Base-by-base conservation (phyloP, 2,888 invertebrate genomes). In the Andrena marginata region DNA sequence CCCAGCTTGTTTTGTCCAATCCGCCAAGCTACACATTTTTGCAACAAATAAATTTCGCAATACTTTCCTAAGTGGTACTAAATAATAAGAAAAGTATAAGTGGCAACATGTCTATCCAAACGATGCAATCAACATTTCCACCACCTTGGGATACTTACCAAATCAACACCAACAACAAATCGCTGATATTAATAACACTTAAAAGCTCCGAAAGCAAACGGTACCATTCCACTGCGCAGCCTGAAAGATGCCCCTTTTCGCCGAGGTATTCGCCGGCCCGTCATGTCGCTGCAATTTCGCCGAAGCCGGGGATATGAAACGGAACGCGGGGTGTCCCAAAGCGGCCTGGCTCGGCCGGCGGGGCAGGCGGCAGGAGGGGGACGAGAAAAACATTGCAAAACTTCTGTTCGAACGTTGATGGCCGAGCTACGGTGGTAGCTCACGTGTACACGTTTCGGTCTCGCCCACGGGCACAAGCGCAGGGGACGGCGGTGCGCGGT, bases 341-440 rank as follows among this genome's bases (percentile, higher is more conserved):
- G 42, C 42, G 42, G 42, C 13, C 3, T 1, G 42, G 42, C 42
- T 42, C 16, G 42, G 42, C 42, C 23, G 16, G 33, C 1, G 29
- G 20, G 31, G 31, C 1, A 0, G 31, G 1, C 31, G 5, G 31
- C 6, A 29, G 31, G 31, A 1, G 7, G 6, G 56, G 42, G 26
- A 74, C 42, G 64, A 63, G 62, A 82, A 74, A 72, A 78, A 75
- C 59, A 65, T 81, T 82, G 70, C 72, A 77, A 85, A 82, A 85
- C 62, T 67, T 23, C 23, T 33, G 68, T 31, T 63, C 62, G 65
- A 72, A 26, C 42, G 65, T 72, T 70, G 75, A 75, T 73, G 69
- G 23, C 26, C 7, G 42, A 20, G 23, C 8, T 2, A 26, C 31
- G 62, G 56, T 26, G 49, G 64, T 20, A n/a, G 20, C 20, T 54